Evolutionary conservation across 2,113 vertebrate species (phyloP), one percentile per base, ranked within the genome.

Genomic region (Romanogobio albipinnatus): DNA sequence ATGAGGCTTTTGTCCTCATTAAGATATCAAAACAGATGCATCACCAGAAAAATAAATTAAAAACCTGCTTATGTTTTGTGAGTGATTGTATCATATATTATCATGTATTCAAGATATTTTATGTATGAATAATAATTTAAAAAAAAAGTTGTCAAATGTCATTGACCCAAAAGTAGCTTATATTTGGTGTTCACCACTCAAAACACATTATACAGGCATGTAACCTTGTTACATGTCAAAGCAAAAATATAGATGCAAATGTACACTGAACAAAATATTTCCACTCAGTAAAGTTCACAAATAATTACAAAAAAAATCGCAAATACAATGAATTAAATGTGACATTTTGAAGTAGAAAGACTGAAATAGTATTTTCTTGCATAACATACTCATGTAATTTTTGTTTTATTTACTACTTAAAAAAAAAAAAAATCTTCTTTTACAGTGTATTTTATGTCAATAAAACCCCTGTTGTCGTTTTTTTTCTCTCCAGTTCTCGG

Each of bases 401-500:
- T 7, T 53, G 17, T 56, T 56, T 53, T 53, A 17, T 53, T 53
- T 17, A 53, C 14, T 53, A 1, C 13, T 51, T 15, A 0, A 0
- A 8, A 45, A 45, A 43, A 49, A n/a, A n/a, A 47, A 47, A 11
- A 51, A 51, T 14, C 49, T 58, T 15, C 14, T 58, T 22, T 22
- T 1, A 59, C 22, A 24, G 59, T 24, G n/a, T 10, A 13, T 45
- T 11, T 49, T 10, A 51, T 10, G 47, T 53, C 26, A 76, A 5
- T 70, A 8, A 73, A 74, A 49, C 39, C 70, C 5, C 15, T 9
- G 43, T 82, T 47, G 58, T 78, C 45, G 85, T n/a, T 64, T 19
- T 81, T 53, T 33, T 66, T 53, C 73, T 81, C 43, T 73, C 87
- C 93, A 98, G 97, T 91, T 98, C 97, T 79, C 95, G 97, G 24